These are phyloP conservation scores for Campylomormyrus numenius DNA, from an alignment of 2,113 vertebrate genomes.

Conservation along the genomic window DNA sequence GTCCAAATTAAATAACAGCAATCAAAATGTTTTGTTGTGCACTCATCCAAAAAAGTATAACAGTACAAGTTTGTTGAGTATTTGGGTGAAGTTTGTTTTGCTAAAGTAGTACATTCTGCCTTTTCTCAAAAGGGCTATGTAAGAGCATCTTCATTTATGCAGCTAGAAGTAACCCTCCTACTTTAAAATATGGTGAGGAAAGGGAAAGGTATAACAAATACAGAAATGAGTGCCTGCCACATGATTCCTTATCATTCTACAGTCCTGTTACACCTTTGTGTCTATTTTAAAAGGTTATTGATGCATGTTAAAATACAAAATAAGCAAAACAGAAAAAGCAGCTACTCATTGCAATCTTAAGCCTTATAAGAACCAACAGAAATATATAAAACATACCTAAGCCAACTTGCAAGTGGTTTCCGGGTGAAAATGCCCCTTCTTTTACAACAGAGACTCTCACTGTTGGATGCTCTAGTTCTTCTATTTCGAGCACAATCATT, in stretches of 20 bases:
- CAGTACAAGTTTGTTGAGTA: not conserved
- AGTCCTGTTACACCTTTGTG: not conserved
- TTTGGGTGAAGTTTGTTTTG: not conserved
- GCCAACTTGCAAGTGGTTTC: slow-evolving; percentile 39
- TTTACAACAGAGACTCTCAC: slow-evolving; percentile 36
- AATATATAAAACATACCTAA: slow-evolving; percentile 33
- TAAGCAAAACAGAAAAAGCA: not conserved
- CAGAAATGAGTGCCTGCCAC: not conserved
- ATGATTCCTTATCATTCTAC: not conserved
- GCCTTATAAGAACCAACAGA: not conserved
- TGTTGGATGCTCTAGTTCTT: slow-evolving; percentile 36
- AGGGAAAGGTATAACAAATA: not conserved
- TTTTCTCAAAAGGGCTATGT: not conserved
- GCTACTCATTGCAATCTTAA: not conserved
- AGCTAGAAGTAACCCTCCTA: not conserved
- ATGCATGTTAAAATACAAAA: not conserved
- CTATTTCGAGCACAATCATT: slow-evolving; percentile 43
- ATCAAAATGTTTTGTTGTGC: not conserved
- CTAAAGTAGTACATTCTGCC: not conserved
- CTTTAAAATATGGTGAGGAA: not conserved
- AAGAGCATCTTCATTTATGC: not conserved
- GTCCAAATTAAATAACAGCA: not conserved
- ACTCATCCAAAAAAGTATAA: not conserved
- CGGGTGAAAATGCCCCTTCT: slow-evolving; percentile 38
- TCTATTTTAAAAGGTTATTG: not conserved